A percentile compares a stretch with the other conserved stretches of the same genome.
These are phyloP conservation scores for Acromyrmex heyeri DNA, from an alignment of 1,140 invertebrate species.

Conservation along the genomic window DNA sequence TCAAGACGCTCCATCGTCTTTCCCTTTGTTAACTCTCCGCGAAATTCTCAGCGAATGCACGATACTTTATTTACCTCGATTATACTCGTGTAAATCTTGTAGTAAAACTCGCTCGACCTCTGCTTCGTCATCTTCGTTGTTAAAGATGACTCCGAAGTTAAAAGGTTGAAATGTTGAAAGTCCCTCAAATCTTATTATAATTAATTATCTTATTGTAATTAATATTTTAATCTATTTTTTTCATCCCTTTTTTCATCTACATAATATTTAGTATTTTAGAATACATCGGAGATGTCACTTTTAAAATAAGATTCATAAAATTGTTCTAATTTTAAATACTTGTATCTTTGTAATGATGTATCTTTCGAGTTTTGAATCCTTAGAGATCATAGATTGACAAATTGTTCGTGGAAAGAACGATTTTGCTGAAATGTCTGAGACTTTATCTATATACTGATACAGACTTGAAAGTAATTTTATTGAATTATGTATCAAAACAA, in stretches of 20 bases:
- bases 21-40: constrained; percentile 25
- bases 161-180: constrained; percentile 32
- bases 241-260: neutral
- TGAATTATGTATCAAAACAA: too few relatives aligned
- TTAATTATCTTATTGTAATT: neutral
- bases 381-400: neutral
- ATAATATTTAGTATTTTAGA: neutral
- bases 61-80: constrained; percentile 38
- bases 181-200: constrained; percentile 1
- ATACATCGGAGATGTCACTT: neutral
- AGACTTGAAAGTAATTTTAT: too few relatives aligned
- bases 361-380: neutral
- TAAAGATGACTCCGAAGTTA: constrained; percentile 47
- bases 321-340: neutral
- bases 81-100: neutral
- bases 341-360: neutral
- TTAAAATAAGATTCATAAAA: neutral
- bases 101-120: constrained; percentile 38
- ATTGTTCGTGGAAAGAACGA: too few relatives aligned
- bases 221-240: neutral
- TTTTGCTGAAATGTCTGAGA: too few relatives aligned
- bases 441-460: too few relatives aligned
- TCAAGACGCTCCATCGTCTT: constrained; percentile 16
- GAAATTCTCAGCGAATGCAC: constrained; percentile 38
- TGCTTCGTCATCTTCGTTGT: constrained; percentile 34